phyloP scores from a whole-genome alignment of 2,797 vertebrate species.

The Hyperoplus immaculatus region DNA sequence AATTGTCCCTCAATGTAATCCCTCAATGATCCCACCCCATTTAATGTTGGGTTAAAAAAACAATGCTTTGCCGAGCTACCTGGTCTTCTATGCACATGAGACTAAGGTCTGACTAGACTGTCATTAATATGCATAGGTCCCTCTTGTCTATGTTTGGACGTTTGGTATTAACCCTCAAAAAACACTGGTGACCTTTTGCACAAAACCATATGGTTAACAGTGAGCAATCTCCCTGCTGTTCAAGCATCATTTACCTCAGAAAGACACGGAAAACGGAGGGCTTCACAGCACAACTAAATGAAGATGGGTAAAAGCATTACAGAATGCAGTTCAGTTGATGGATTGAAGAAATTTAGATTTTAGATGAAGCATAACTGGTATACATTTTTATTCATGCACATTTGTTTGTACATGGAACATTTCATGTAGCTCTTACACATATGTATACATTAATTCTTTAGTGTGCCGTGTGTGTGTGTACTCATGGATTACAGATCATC shows the following conservation, averaged over 20 bases:
- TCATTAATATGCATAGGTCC: conserved; percentile 78
- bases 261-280: conserved; percentile 58
- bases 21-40: conserved; percentile 4
- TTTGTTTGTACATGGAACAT: conserved; percentile 3
- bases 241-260: conserved; percentile 86
- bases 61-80: conserved; percentile 47
- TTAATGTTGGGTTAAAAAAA: conserved; percentile 43
- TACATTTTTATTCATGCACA: background rate
- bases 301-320: conserved; percentile 38
- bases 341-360: conserved; percentile 10
- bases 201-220: conserved; percentile 83
- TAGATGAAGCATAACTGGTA: conserved; percentile 1
- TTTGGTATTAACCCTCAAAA: conserved; percentile 84
- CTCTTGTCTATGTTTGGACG: conserved; percentile 77
- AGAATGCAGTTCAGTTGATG: conserved; percentile 2
- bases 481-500: conserved; percentile 27
- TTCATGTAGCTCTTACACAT: background rate
- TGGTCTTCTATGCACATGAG: conserved; percentile 71
- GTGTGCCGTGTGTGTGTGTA: conserved; percentile 6
- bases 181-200: conserved; percentile 77
- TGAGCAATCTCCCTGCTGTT: conserved; percentile 83
- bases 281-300: conserved; percentile 46
- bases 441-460: conserved; percentile 18
- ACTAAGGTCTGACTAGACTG: conserved; percentile 39
- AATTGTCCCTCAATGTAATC: background rate